Percentiles rank a stretch among this genome's conserved stretches.
Conservation (phyloP, 2,888 invertebrate genomes). For the Polietes domitor region DNA sequence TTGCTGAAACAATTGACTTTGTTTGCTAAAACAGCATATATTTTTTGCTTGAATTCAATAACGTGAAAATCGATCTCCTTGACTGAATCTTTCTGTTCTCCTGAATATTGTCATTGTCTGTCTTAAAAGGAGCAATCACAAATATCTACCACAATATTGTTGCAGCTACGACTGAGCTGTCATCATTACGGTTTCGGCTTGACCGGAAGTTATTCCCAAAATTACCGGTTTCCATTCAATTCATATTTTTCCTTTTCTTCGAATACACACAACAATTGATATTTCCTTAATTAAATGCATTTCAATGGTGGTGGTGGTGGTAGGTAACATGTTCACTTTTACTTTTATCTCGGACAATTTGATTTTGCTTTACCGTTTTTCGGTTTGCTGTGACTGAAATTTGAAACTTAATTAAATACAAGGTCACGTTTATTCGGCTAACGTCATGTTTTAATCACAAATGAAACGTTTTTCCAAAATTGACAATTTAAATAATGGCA, state of each 20-base stretch:
- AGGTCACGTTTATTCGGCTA: constrained; percentile 5
- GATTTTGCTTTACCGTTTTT: background rate
- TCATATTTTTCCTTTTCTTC: background rate
- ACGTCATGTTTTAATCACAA: background rate
- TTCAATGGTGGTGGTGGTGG: background rate
- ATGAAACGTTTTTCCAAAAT: no score
- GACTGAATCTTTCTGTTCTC: no score
- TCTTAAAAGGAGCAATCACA: no score
- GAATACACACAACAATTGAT: background rate
- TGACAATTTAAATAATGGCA: no score
- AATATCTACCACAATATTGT: no score
- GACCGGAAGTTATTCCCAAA: background rate
- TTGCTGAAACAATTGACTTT: no score
- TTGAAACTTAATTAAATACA: background rate
- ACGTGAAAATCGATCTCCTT: no score
- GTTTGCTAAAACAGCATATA: no score
- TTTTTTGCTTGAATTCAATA: no score
- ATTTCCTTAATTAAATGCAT: constrained; percentile 1
- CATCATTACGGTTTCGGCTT: background rate
- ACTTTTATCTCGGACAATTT: background rate
- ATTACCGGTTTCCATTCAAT: background rate
- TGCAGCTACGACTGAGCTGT: no score
- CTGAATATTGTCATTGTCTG: no score
- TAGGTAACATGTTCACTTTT: background rate
- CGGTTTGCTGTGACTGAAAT: background rate